A percentile compares a stretch with the other conserved stretches of the same genome.
Evolutionary conservation across 2,888 invertebrate species (phyloP).

Genomic region (Aelia acuminata): DNA sequence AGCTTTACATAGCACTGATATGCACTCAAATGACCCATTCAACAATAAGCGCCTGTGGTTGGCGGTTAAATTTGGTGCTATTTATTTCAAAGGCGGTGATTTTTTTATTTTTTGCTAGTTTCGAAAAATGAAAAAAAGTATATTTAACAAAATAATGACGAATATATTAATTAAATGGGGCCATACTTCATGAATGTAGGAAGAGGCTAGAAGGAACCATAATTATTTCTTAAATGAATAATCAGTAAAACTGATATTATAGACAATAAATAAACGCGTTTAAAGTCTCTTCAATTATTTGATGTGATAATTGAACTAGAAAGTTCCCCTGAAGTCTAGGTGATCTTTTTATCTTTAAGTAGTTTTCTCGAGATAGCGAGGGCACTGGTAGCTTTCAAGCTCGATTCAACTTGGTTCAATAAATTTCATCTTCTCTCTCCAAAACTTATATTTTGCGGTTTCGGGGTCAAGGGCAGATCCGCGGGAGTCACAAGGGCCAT

Average conservation of each 20-base stretch:
- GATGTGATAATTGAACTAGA: background rate
- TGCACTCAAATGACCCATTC: slow-evolving; percentile 13
- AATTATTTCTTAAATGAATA: background rate
- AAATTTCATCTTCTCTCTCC: background rate
- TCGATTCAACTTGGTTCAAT: background rate
- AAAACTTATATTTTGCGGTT: no score
- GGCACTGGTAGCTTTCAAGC: background rate
- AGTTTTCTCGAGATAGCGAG: background rate
- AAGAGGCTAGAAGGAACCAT: background rate
- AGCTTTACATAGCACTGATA: slow-evolving; percentile 12
- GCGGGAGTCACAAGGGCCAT: no score
- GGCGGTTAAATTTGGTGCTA: background rate
- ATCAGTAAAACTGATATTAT: no score
- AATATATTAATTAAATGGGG: background rate
- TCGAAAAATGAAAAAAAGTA: background rate
- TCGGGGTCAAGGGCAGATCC: no score
- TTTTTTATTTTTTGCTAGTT: background rate
- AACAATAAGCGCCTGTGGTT: slow-evolving; percentile 29
- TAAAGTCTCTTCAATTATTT: background rate
- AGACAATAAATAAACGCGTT: no score
- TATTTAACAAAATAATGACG: background rate
- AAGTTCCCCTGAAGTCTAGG: background rate
- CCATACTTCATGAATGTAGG: background rate
- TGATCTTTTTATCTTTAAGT: background rate
- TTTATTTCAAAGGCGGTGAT: slow-evolving; percentile 21